Evolutionary conservation across 2,888 invertebrate genomes (phyloP).

Genomic region (Euphydryas editha): DNA sequence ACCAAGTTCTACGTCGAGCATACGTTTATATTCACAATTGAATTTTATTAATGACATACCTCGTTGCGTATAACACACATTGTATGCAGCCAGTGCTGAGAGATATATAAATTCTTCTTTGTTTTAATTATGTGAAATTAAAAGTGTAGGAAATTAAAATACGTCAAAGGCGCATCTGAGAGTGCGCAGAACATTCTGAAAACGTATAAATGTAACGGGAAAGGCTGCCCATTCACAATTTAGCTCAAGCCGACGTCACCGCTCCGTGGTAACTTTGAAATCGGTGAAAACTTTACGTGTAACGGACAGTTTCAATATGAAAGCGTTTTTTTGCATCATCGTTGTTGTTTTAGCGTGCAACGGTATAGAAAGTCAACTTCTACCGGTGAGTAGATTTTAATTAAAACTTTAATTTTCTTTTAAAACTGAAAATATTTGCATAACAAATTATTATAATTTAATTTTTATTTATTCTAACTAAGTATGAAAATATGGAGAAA

Average conservation of each 20-base stretch:
- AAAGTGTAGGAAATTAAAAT: conserved; percentile 43
- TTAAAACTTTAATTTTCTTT: background rate
- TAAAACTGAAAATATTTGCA: background rate
- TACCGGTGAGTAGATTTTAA: conserved; percentile 65
- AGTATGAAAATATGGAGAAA: no score
- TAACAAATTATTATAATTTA: background rate
- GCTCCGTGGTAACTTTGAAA: conserved; percentile 48
- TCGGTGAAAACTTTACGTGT: conserved; percentile 30
- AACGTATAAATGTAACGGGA: conserved; percentile 72
- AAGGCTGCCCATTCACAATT: conserved; percentile 73
- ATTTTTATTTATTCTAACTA: no score
- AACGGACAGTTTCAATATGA: conserved; percentile 57
- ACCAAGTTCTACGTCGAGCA: conserved; percentile 16
- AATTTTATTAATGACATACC: background rate
- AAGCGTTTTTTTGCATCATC: conserved; percentile 59
- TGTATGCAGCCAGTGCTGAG: conserved; percentile 11
- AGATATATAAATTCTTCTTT: conserved; percentile 31
- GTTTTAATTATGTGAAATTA: conserved; percentile 41
- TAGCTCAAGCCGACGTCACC: conserved; percentile 57
- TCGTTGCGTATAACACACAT: background rate
- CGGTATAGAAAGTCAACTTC: conserved; percentile 60
- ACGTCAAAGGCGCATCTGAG: conserved; percentile 64
- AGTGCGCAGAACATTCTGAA: conserved; percentile 70
- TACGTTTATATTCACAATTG: background rate
- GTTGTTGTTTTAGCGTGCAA: conserved; percentile 63